Evolutionary conservation across 2,113 vertebrate genomes (phyloP), one percentile per base, ranked within the genome.

Genomic region (Equus quagga): DNA sequence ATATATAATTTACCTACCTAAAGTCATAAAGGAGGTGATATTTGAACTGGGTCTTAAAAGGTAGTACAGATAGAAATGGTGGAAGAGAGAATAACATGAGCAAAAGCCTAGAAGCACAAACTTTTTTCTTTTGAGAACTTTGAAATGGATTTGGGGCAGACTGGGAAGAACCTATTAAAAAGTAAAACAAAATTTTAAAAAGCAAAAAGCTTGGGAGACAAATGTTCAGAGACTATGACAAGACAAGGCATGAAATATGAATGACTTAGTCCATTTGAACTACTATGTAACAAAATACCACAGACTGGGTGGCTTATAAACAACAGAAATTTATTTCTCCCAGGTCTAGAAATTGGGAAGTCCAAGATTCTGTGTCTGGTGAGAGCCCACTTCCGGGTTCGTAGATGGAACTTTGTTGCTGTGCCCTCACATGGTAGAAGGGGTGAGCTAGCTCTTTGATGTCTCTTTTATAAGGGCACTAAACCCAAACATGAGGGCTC

Each of bases 1-100:
- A 81, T 76, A 46, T 73, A 46, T 96, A 28, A 85, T 64, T 89
- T 89, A 81, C 44, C 54, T 93, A 54, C 80, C 67, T 86, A 76
- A 86, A 93, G 41, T 85, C 79, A 80, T 85, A 85, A 67, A 80
- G 51, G 18, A 89, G n/a, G 6, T 95, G 3, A 51, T 87, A 58
- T 60, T 81, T 93, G 41, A 91, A 87, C 28, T 83, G 36, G 24
- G 28, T 88, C 31, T 96, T 96, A 80, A 75, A 89, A 95, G 41
- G 33, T 72, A 80, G 78, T 84, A 12, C 8, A 78, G 62, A 75
- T 73, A 69, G 31, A 82, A 73, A n/a, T 76, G 69, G 36, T 95
- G 28, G 33, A 79, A 93, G 58, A 86, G 67, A 67, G 62, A 88
- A 78, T 83, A 82, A 65, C 46, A 62, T 80, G n/a, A 96, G 44